phyloP scores from a whole-genome alignment of 1,140 invertebrate species.

The Drosophila lini region DNA sequence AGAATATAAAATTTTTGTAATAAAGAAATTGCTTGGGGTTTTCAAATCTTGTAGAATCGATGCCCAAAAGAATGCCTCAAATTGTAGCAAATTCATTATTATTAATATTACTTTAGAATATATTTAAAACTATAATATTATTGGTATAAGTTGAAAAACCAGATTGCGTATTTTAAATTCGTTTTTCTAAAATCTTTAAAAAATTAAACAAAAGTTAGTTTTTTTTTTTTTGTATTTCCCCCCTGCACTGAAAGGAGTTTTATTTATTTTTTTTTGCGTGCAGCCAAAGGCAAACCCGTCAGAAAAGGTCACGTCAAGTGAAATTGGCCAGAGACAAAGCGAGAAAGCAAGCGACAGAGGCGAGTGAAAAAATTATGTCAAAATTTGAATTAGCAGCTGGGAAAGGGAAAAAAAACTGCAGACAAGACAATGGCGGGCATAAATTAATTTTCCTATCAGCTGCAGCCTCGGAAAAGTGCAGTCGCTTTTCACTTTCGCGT shows the following conservation, averaged over 20 bases:
- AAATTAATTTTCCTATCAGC: conserved; percentile 73
- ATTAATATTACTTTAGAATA: too few relatives aligned
- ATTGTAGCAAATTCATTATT: too few relatives aligned
- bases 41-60: too few relatives aligned
- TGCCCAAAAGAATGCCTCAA: too few relatives aligned
- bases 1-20: too few relatives aligned
- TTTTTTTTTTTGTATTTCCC: background rate
- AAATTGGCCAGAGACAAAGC: conserved; percentile 66
- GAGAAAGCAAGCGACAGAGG: conserved; percentile 61
- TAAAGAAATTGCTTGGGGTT: too few relatives aligned
- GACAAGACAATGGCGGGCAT: conserved; percentile 65
- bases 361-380: conserved; percentile 73
- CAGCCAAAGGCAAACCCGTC: conserved; percentile 23
- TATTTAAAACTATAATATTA: too few relatives aligned
- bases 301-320: conserved; percentile 73
- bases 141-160: too few relatives aligned
- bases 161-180: too few relatives aligned
- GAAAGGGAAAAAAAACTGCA: conserved; percentile 40
- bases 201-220: too few relatives aligned
- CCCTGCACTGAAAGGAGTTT: background rate
- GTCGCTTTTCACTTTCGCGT: conserved; percentile 73
- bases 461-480: conserved; percentile 52
- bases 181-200: too few relatives aligned
- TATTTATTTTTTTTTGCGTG: conserved; percentile 13
- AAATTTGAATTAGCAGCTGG: conserved; percentile 74